Evolutionary conservation across 2,797 vertebrate genomes (phyloP), one percentile per base, ranked within the genome.

Genomic region (Urosaurus nigricauda): DNA sequence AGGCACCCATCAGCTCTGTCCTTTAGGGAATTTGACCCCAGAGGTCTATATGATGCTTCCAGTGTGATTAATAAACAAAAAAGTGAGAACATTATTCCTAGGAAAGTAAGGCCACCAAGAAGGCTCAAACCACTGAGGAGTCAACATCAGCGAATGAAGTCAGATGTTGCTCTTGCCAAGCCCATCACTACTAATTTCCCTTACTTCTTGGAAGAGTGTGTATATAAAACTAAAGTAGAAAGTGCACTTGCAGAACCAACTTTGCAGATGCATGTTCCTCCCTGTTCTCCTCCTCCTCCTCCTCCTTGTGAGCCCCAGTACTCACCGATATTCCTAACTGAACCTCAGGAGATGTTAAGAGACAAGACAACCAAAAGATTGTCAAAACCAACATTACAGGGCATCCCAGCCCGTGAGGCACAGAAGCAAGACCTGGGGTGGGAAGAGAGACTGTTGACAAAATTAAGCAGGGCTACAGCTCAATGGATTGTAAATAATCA

Each of bases 401-500:
- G 17, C 4, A 90, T 85, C 87, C 24, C 21, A 37, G 51, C 91
- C 35, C 87, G 40, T 0, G 85, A 87, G 7, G 2, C 47, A 0
- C 79, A 93, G 79, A 90, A 11, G n/a, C 89, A 88, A 37, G 77
- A 88, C n/a, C 71, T 84, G 51, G 90, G 87, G 5, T 95, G 94
- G 95, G 94, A 97, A 65, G 94, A 94, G 60, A 82, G 92, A 0
- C 75, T 96, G 60, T 73, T 96, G 80, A 94, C 90, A 82, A 97
- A 95, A 77, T 85, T 95, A 81, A 93, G 93, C 75, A 96, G 95
- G 79, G 94, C 94, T 88, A 96, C 96, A 0, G 93, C 94, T 71
- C 94, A 94, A 21, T 95, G 96, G 95, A 95, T 97, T 83, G 92
- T 94, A 86, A 95, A 80, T 87, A 96, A 95, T 77, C 91, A 92